Conservation (phyloP, 2,797 vertebrate species). For the Craterocephalus amniculus region DNA sequence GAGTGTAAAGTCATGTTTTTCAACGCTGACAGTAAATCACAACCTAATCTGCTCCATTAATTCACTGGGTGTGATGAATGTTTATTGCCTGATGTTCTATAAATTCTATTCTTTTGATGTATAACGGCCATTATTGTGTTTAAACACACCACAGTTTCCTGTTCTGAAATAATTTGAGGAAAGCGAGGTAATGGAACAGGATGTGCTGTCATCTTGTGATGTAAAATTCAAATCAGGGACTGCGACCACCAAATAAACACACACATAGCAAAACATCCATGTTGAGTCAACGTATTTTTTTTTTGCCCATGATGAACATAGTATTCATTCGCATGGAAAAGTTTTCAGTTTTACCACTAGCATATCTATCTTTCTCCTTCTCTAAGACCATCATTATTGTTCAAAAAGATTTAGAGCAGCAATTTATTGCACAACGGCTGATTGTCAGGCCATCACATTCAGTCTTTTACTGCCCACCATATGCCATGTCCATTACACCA, state of each 20-base stretch:
- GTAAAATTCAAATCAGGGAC: neutral
- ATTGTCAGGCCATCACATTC: conserved; percentile 38
- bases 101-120: neutral
- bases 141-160: neutral
- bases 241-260: neutral
- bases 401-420: neutral
- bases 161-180: neutral
- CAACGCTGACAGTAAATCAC: conserved; percentile 7
- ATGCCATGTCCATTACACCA: conserved; percentile 30
- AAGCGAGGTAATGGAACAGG: neutral
- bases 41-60: conserved; percentile 10
- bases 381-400: neutral
- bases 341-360: conserved; percentile 1
- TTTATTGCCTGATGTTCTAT: conserved; percentile 39
- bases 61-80: conserved; percentile 34
- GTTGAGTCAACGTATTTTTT: neutral
- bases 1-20: conserved; percentile 38
- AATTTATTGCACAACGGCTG: neutral
- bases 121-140: neutral
- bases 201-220: neutral
- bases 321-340: neutral
- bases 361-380: neutral
- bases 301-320: neutral
- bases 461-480: conserved; percentile 33
- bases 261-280: neutral